Evolutionary conservation across 2,113 vertebrate species (phyloP).

Genomic region (Saguinus imperator): DNA sequence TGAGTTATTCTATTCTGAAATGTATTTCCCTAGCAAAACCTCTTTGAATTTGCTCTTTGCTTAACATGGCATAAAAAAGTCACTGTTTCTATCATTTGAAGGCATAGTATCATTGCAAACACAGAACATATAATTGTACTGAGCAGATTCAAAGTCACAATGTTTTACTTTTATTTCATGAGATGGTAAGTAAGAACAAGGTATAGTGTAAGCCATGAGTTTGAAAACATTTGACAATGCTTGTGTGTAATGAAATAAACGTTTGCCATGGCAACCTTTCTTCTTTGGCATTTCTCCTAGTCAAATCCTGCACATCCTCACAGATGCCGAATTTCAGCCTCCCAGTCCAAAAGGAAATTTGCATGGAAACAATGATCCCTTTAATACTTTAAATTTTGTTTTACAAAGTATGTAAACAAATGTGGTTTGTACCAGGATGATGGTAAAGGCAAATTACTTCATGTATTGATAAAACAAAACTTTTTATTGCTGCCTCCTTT

Average conservation of each 20-base stretch:
- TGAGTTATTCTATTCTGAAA: neutral
- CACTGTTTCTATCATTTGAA: neutral
- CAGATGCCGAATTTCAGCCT: neutral
- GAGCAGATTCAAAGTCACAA: neutral
- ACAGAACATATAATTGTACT: neutral
- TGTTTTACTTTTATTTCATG: neutral
- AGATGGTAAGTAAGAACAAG: neutral
- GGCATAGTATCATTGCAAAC: neutral
- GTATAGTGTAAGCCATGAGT: neutral
- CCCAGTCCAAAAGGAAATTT: constrained; percentile 4
- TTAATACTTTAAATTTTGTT: neutral
- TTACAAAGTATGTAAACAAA: neutral
- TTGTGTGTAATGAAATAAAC: neutral
- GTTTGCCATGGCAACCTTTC: neutral
- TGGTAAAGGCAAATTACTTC: neutral
- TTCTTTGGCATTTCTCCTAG: neutral
- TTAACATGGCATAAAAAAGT: neutral
- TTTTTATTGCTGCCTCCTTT: neutral
- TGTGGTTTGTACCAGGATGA: neutral
- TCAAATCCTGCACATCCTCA: neutral
- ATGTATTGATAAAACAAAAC: neutral
- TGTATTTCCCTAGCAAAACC: neutral
- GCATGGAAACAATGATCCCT: neutral
- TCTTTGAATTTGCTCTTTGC: neutral
- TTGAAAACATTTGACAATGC: neutral